These are phyloP conservation scores for Entomobrya proxima DNA, from an alignment of 2,888 invertebrate genomes.

Conservation along the genomic window DNA sequence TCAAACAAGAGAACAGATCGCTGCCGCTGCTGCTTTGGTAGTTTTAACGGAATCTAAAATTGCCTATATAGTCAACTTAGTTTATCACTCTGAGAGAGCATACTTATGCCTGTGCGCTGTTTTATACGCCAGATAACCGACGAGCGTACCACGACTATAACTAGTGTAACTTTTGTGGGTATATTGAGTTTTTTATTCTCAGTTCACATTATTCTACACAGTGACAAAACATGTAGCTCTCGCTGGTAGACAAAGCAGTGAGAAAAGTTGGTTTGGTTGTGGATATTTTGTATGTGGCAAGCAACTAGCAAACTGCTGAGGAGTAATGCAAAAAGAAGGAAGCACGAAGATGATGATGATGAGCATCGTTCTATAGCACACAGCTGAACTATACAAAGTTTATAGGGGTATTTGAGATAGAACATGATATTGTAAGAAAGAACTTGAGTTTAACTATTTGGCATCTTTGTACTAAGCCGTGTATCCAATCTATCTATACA, in stretches of 20 bases:
- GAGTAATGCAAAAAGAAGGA: conserved; percentile 4
- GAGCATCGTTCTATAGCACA: no score
- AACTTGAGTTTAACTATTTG: neutral
- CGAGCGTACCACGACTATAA: neutral
- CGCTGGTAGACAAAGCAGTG: neutral
- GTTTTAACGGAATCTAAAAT: conserved; percentile 7
- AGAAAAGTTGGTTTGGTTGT: neutral
- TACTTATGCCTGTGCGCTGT: neutral
- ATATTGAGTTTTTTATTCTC: neutral
- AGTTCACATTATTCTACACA: neutral
- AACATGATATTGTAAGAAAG: neutral
- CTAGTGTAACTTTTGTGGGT: neutral
- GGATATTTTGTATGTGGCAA: neutral
- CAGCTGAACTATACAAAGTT: no score
- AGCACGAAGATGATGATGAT: conserved; percentile 5
- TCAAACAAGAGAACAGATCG: conserved; percentile 2
- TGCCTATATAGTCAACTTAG: neutral
- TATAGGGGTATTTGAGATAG: no score
- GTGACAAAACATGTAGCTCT: neutral
- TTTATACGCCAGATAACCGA: neutral
- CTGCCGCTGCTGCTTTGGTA: no score
- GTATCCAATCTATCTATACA: neutral
- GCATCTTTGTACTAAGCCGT: neutral
- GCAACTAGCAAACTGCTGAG: neutral
- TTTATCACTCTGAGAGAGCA: neutral